Base-by-base conservation (phyloP, 2,113 vertebrate species). In the Furnarius figulus region DNA sequence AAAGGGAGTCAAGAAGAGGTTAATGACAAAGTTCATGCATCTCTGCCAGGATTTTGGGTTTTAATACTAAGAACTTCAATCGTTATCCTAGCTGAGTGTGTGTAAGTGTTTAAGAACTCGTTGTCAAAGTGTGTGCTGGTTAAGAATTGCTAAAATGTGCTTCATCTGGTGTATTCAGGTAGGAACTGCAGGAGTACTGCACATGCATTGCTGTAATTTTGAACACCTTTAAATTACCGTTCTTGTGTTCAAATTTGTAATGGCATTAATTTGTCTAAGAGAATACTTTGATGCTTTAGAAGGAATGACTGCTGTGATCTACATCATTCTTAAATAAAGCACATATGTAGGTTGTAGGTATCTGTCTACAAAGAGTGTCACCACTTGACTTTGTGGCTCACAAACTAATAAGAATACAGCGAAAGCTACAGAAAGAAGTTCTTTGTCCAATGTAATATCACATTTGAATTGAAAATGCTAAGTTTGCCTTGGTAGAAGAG, bases 321-420 rank as follows among this genome's bases (percentile, higher is more conserved):
- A 49, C 8, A 2, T 53, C 40, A 52, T 74, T 89, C 23, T 70
- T 58, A 59, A 62, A 33, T 61, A 21, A 76, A 80, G 30, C 28
- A 28, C 0, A 0, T 78, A 4, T 47, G 9, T 59, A 59, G 23
- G n/a, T 30, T 68, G 17, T 65, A 46, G 50, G 2, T 73, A 62
- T 46, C n/a, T 83, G 8, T 65, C 37, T 77, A 20, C 7, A 5
- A 27, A 35, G 50, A 44, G 8, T 49, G 61, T 86, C 31, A 53
- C 7, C 40, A 8, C 40, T 46, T 62, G 35, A 50, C 40, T 67
- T 90, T 55, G 33, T 90, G 47, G 14, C 7, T 84, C 9, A 22
- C 71, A 35, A 63, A 77, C 50, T 84, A 78, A 47, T 8, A 44
- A 35, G 14, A 65, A 18, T 55, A 31, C 3, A 70, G 50, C 33